phyloP scores from a whole-genome alignment of 2,113 vertebrate genomes.

The Nansenia antarctica region DNA sequence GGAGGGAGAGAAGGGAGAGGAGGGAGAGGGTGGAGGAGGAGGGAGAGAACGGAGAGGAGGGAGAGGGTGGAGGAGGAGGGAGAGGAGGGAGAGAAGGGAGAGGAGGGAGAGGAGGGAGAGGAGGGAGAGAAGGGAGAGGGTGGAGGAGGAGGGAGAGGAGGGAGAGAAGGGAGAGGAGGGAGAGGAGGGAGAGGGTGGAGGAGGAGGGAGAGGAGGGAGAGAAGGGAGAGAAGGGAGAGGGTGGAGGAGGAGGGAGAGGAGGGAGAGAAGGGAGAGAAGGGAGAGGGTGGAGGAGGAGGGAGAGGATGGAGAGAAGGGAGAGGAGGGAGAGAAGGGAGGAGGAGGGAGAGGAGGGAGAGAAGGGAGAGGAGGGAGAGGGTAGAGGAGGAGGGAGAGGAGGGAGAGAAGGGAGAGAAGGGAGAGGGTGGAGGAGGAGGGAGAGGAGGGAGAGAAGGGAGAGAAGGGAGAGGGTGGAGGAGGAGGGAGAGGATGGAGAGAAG shows the following conservation, averaged over 20 bases:
- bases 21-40: constrained; percentile 11
- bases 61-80: constrained; percentile 44
- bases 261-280: too few species aligned
- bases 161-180: constrained; percentile 46
- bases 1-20: constrained; percentile 7
- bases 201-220: constrained; percentile 7
- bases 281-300: too few species aligned
- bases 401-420: constrained; percentile 15
- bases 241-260: constrained; percentile 29
- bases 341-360: constrained; percentile 3
- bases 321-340: constrained; percentile 48
- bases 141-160: constrained; percentile 11
- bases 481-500: constrained; percentile 4
- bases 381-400: constrained; percentile 11
- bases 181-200: constrained; percentile 18
- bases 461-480: constrained; percentile 24
- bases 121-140: constrained; percentile 12
- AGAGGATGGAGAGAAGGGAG: not conserved
- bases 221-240: constrained; percentile 34
- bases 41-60: constrained; percentile 10
- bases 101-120: constrained; percentile 53
- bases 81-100: constrained; percentile 9
- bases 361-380: too few species aligned
- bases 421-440: constrained; percentile 42
- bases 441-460: not conserved